phyloP scores from a whole-genome alignment of 2,888 invertebrate species.

The Margaritifera margaritifera region DNA sequence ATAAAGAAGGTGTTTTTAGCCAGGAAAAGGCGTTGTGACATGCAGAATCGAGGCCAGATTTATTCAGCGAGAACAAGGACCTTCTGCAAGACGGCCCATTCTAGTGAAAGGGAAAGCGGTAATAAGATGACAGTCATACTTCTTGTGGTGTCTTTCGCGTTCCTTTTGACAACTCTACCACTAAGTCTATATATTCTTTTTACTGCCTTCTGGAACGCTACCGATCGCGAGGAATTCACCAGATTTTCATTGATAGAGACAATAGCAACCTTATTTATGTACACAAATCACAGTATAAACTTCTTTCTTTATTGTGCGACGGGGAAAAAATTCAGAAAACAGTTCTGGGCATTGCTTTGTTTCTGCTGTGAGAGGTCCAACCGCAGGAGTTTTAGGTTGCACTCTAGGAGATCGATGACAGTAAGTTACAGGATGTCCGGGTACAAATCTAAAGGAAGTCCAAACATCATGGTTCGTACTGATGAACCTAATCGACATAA shows the following conservation, averaged over 20 bases:
- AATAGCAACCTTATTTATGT: conserved; percentile 65
- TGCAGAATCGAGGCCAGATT: conserved; percentile 19
- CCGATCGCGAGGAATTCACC: conserved; percentile 28
- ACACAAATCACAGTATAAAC: conserved; percentile 68
- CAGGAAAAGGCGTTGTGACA: conserved; percentile 16
- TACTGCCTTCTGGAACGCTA: conserved; percentile 31
- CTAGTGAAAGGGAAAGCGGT: conserved; percentile 32
- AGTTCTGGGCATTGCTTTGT: conserved; percentile 38
- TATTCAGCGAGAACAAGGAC: conserved; percentile 7
- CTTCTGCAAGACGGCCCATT: background rate
- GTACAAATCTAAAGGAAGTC: too few species aligned
- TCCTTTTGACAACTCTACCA: conserved; percentile 65
- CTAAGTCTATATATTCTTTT: conserved; percentile 59
- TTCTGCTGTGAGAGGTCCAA: conserved; percentile 5
- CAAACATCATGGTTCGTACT: too few species aligned
- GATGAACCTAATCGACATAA: too few species aligned
- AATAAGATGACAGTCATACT: conserved; percentile 67
- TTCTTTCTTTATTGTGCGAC: conserved; percentile 64
- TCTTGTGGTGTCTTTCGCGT: conserved; percentile 65
- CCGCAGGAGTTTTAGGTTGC: background rate
- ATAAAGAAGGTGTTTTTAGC: conserved; percentile 36
- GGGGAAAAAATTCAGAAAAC: conserved; percentile 57
- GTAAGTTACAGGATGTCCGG: too few species aligned
- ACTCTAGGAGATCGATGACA: too few species aligned
- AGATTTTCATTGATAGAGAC: conserved; percentile 53